Evolutionary conservation across 2,888 invertebrate species (phyloP), one percentile per base, ranked within the genome.

Genomic region (Cheilosia scutellata): DNA sequence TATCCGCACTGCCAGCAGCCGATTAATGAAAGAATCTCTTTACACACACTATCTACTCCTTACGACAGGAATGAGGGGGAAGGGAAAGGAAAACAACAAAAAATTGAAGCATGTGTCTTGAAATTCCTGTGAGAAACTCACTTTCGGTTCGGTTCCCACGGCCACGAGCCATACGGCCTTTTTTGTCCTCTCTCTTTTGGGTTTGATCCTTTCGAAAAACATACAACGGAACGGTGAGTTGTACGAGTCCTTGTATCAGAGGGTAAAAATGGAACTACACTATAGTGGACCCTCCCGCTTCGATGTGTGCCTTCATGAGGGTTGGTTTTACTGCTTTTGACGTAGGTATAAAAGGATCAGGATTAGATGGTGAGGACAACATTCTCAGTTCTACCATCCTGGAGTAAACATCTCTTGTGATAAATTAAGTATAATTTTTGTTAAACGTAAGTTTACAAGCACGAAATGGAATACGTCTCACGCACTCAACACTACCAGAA

Each of bases 401-500:
- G 47, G 53, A 49, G 75, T 65, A 31, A 68, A 63, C 63, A 33
- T 57, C 51, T 76, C 63, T 68, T n/a, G 55, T 58, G 40, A 27
- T 65, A 37, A 7, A 27, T 58, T 27, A 3, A 16, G 49, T 20
- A 0, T 2, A 29, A n/a, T 29, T 5, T 42, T 11, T 58, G 37
- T 2, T 11, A 1, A 53, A 42, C 31, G 9, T 20, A 13, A 33
- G n/a, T 44, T 16, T 47, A 47, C 7, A 47, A 47, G 60, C 13
- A 29, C 37, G 58, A 63, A 62, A 88, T 88, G 87, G 87, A 88
- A 87, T 89, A 89, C 89, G 96, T 96, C 90, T 90, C 88, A 88
- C 95, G 97, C 92, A 97, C 97, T 91, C 97, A 97, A 93, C 97
- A 97, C 93, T 97, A 97, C 93, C 95, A 97, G 93, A 97, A 97